phyloP scores from a whole-genome alignment of 35 echinoderm and acorn worm genomes.

The Heliocidaris erythrogramma region DNA sequence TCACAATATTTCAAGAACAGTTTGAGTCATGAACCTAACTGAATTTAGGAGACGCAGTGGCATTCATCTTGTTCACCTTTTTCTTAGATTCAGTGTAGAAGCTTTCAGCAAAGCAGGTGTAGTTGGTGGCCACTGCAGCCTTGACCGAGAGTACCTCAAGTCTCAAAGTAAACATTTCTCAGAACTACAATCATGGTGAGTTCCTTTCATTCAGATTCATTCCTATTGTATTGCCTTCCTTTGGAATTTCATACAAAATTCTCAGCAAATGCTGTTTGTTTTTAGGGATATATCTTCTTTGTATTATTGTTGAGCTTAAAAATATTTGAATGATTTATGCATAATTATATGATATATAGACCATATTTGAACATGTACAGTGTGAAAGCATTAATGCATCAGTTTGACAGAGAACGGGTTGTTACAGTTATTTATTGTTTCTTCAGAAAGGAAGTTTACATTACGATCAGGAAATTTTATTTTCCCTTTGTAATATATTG shows the following conservation, averaged over 20 bases:
- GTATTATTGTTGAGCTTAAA: too few relatives aligned
- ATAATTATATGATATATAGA: too few relatives aligned
- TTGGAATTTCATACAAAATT: too few relatives aligned
- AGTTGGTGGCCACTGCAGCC: conserved; percentile 48
- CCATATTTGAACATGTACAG: too few relatives aligned
- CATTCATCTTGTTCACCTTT: neutral
- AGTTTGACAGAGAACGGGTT: too few relatives aligned
- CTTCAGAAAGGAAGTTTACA: neutral
- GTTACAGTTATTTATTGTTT: neutral
- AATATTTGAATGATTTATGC: too few relatives aligned
- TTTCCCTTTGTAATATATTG: conserved; percentile 6
- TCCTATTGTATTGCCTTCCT: neutral
- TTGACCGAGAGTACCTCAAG: conserved; percentile 46
- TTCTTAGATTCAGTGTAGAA: conserved; percentile 38
- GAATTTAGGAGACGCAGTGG: neutral
- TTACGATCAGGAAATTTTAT: neutral
- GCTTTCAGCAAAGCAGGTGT: conserved; percentile 27
- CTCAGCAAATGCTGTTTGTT: too few relatives aligned
- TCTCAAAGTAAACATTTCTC: conserved; percentile 49
- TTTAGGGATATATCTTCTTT: too few relatives aligned
- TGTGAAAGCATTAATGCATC: too few relatives aligned
- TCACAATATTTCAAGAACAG: too few relatives aligned
- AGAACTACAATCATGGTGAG: conserved; percentile 70
- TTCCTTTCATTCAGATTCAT: neutral
- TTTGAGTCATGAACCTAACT: too few relatives aligned